Evolutionary conservation across 2,113 vertebrate genomes (phyloP).

Genomic region (Fregetta grallaria): DNA sequence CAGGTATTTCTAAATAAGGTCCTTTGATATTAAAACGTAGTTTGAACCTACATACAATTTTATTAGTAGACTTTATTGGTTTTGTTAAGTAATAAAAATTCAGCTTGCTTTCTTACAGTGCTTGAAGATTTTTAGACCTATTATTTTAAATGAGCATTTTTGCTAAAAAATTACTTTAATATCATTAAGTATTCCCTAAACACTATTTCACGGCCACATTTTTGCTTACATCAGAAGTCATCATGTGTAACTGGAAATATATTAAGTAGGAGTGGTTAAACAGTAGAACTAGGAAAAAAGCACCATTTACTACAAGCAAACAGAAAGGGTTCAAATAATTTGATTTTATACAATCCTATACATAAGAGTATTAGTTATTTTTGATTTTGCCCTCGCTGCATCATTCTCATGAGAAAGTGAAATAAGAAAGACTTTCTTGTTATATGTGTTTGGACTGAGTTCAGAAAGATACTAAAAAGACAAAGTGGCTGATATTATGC

Average conservation of each 20-base stretch:
- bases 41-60: neutral
- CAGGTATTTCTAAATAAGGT: slow-evolving; percentile 76
- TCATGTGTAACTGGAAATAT: neutral
- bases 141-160: neutral
- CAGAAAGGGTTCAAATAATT: neutral
- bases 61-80: neutral
- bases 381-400: neutral
- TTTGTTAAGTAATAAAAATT: neutral
- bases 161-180: neutral
- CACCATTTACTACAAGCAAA: neutral
- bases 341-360: neutral
- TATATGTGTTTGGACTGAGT: neutral
- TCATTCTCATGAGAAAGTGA: neutral
- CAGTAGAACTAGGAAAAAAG: neutral
- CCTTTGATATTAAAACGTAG: neutral
- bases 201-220: neutral
- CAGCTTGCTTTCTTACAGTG: neutral
- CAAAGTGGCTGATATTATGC: neutral
- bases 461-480: neutral
- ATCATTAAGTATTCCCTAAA: neutral
- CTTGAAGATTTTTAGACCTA: neutral
- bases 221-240: neutral
- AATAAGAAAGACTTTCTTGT: neutral
- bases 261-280: neutral
- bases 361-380: neutral